Base-by-base conservation (phyloP, 1,140 invertebrate genomes). In the Leptopilina clavipes region DNA sequence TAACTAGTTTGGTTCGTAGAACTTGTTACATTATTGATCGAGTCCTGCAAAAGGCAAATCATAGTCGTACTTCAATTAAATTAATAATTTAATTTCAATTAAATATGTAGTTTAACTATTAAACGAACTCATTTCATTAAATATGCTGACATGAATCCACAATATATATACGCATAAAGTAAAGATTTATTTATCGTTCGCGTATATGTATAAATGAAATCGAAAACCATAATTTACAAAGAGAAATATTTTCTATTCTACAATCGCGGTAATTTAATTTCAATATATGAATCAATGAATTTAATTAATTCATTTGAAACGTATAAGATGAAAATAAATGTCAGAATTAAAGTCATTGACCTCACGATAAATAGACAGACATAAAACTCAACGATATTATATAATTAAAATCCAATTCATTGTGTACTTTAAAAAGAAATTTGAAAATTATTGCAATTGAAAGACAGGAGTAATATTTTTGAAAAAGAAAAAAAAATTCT, bases 381-480 rank as follows among this genome's bases (percentile, higher is more conserved):
- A 31, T 31, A 2, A 31, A 31, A n/a, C n/a, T n/a, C n/a, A n/a
- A n/a, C n/a, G n/a, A n/a, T n/a, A n/a, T n/a, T n/a, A n/a, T n/a
- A n/a, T n/a, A n/a, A n/a, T n/a, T n/a, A n/a, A n/a, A n/a, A n/a
- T n/a, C n/a, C n/a, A n/a, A n/a, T n/a, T n/a, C n/a, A n/a, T n/a
- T n/a, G n/a, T n/a, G n/a, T n/a, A n/a, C n/a, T 31, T 31, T 31
- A 31, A 31, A 31, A 31, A 31, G n/a, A n/a, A n/a, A n/a, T n/a
- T 31, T 31, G 25, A 31, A 31, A 31, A 31, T 31, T n/a, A n/a
- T 1, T 59, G 17, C 18, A 59, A 65, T n/a, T n/a, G 14, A 1
- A 65, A 25, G 59, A n/a, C 14, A n/a, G 25, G 59, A 7, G n/a
- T 65, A 65, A 65, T 65, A 37, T 31, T 65, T 65, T 65, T n/a